Base-by-base conservation (phyloP, 1,140 invertebrate species). In the Laupala kohalensis region DNA sequence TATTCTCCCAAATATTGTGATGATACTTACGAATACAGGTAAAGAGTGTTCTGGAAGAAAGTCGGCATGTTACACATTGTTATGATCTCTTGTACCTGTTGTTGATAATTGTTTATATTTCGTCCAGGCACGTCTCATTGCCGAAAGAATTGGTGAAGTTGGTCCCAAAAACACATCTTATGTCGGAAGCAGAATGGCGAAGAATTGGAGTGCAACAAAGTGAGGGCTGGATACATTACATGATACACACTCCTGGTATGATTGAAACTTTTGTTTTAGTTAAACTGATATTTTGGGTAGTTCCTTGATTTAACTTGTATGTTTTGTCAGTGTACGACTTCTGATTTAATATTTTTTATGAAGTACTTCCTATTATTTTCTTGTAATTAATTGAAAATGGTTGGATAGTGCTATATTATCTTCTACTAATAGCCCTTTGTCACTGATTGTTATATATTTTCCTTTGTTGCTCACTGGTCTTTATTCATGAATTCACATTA, bases 191-290 rank as follows among this genome's bases (percentile, higher is more conserved):
- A 27, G 95, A 98, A 83, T 97, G 95, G 96, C 86, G 95, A 80
- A 84, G 88, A 73, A 88, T 97, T 75, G 95, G 95, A 13, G 92
- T 98, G 3, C 93, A 96, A 80, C 95, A 97, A 80, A 95, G 92
- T 80, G 89, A 90, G 76, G 95, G 95, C 63, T 97, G 95, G 95
- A 85, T 95, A 6, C 94, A 97, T 82, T 98, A 96, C 76, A 96
- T 97, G 93, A 90, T 88, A 73, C 95, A 97, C 82, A 84, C 90
- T 77, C 95, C 95, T 81, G 94, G 91, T 93, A 64, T 25, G 6
- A 68, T 68, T 68, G n/a, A 19, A 5, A 29, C 4, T 24, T 66
- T 5, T 53, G 19, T 2, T 13, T 53, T 53, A 53, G 1, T 53
- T n/a, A n/a, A n/a, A n/a, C n/a, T n/a, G n/a, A n/a, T n/a, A n/a